Percentiles rank a stretch among this genome's conserved stretches.
phyloP scores from a whole-genome alignment of 1,140 invertebrate species.

The Drosophila micromelanica region DNA sequence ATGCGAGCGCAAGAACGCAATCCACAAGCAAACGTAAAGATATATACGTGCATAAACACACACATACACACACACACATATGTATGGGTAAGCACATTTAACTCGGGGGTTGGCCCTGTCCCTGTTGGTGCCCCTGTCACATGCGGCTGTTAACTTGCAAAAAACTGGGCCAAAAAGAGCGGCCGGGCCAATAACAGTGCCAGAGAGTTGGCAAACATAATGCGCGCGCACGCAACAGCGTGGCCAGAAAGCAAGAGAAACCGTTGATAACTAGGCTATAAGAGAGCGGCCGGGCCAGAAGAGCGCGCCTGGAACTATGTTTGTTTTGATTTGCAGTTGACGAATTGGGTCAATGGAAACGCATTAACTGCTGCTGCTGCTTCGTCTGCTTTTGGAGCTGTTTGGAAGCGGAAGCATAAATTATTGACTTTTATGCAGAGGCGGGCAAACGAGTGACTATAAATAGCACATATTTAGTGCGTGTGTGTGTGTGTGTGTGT shows the following conservation, averaged over 20 bases:
- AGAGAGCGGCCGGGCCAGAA: conserved; percentile 27
- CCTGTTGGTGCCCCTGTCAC: conserved; percentile 48
- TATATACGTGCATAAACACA: background rate
- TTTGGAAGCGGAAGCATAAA: conserved; percentile 60
- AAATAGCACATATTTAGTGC: conserved; percentile 59
- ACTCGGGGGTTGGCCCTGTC: conserved; percentile 55
- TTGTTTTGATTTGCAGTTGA: conserved; percentile 56
- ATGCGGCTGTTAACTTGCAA: conserved; percentile 59
- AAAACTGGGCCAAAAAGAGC: conserved; percentile 67
- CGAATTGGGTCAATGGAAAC: conserved; percentile 71
- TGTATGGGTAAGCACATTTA: conserved; percentile 10
- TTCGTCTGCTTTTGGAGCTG: conserved; percentile 2
- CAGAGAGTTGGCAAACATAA: conserved; percentile 19
- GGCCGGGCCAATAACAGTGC: conserved; percentile 50
- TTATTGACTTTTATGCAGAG: conserved; percentile 62
- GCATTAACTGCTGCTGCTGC: conserved; percentile 30
- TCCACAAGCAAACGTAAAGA: conserved; percentile 14
- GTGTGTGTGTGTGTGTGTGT: conserved; percentile 7
- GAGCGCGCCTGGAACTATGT: conserved; percentile 49
- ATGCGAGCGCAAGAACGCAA: conserved; percentile 4
- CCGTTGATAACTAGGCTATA: conserved; percentile 2
- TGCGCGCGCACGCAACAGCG: conserved; percentile 16
- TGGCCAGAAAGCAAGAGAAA: background rate
- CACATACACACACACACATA: conserved; percentile 11
- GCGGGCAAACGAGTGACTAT: conserved; percentile 30